Evolutionary conservation across 1,140 invertebrate species (phyloP), one percentile per base, ranked within the genome.

Genomic region (Ridgeia piscesae): DNA sequence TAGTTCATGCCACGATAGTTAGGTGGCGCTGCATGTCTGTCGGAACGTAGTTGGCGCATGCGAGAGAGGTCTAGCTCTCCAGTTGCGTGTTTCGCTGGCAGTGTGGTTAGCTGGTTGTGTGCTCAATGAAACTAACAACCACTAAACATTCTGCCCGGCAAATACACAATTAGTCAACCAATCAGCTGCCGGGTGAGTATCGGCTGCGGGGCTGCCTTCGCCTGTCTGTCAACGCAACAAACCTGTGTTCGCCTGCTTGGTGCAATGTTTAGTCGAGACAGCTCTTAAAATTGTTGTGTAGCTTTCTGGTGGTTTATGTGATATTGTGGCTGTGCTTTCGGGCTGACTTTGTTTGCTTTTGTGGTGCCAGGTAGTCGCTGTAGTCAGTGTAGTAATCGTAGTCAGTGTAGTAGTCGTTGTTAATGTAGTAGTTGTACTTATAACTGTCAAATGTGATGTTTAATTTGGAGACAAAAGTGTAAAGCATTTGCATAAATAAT

Each of bases 31-130:
- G 35, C 89, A 90, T 35, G 35, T 34, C 21, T 35, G 35, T 34
- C 21, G 33, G 89, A 21, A 14, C n/a, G 89, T 34, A 34, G 35
- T 90, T 6, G 89, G 89, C 33, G 89, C 35, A 34, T 90, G 89
- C 58, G 58, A 31, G 17, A 77, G 58, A 77, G 17, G 89, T 34
- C 8, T 34, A 33, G 34, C 88, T 11, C 42, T 42, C 42, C 42
- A 42, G 11, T 33, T 94, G 93, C 94, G 94, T 95, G 94, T 93
- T 90, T 89, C 91, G 94, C 97, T 98, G 98, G 98, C 98, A 99
- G 98, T 99, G 98, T 99, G 98, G 98, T 99, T 99, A 99, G 98
- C 98, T 99, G 98, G 98, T 99, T 99, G 98, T 98, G 97, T 97
- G 96, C 95, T 93, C 94, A 92, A 92, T 94, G 93, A 93, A 96